phyloP scores from a whole-genome alignment of 2,797 vertebrate species.

The Leuciscus waleckii region DNA sequence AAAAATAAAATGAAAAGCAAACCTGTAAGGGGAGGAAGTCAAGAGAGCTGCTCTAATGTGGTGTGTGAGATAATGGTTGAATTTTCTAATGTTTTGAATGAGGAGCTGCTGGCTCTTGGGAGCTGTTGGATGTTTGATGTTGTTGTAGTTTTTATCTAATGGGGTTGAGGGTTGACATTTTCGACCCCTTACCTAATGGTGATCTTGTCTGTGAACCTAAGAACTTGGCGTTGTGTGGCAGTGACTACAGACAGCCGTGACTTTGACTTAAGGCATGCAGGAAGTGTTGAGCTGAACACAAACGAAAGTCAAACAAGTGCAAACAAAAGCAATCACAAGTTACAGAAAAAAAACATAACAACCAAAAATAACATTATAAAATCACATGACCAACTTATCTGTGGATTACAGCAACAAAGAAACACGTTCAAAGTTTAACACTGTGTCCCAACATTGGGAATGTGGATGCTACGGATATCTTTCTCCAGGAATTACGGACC shows the following conservation, averaged over 20 bases:
- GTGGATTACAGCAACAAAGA: neutral
- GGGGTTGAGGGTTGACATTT: slow-evolving; percentile 13
- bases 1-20: slow-evolving; percentile 78
- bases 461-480: neutral
- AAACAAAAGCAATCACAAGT: slow-evolving; percentile 43
- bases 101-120: slow-evolving; percentile 9
- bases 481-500: neutral
- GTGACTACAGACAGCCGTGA: slow-evolving; percentile 68
- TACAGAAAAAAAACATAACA: neutral
- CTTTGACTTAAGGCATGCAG: slow-evolving; percentile 83
- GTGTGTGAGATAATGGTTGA: neutral
- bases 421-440: neutral
- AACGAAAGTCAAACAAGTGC: slow-evolving; percentile 37
- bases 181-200: slow-evolving; percentile 78
- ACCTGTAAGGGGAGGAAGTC: slow-evolving; percentile 73
- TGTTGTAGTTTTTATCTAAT: neutral
- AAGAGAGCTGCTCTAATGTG: slow-evolving; percentile 30
- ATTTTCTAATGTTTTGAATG: neutral
- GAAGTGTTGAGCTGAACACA: slow-evolving; percentile 78
- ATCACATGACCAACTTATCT: neutral
- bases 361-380: neutral
- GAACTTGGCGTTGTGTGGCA: slow-evolving; percentile 62
- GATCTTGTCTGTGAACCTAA: slow-evolving; percentile 77
- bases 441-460: neutral
- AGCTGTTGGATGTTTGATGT: neutral